Base-by-base conservation (phyloP, 2,113 vertebrate genomes). In the Campylomormyrus tamandua region DNA sequence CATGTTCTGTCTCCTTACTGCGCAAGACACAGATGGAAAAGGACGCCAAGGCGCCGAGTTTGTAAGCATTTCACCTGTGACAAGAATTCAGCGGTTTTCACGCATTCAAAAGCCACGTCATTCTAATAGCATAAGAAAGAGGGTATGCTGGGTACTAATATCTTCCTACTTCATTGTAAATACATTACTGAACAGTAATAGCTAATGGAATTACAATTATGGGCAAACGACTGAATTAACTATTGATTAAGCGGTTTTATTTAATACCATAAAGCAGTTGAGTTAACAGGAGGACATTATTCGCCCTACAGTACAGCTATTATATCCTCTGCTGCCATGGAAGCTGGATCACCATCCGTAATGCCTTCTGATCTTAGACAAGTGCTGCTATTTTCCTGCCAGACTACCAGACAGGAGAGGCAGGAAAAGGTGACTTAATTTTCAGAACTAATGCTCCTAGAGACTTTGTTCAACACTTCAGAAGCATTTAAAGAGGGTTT, bases 1-100 rank as follows among this genome's bases (percentile, higher is more conserved):
- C 94, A 99, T 96, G 92, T 93, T 98, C 92, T 98, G 96, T 86
- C 94, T 97, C 93, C 97, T 97, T 93, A 96, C 98, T 99, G 92
- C 21, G 17, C 24, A 45, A 50, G 27, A 50, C 7, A n/a, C n/a
- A 48, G 24, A n/a, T 3, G 7, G 27, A 21, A 87, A 88, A 45
- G 56, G 27, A 35, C 35, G 24, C 35, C 3, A 9, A 13, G 45
- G 3, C 2, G 9, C 5, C 21, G 11, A 45, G 42, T 48, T 84
- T 83, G 31, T 45, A 9, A 70, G 42, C 39, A 10, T 45, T 17
- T 48, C 7, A 19, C 24, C 35, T 9, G 31, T 77, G 13, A 77
- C 74, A 80, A 5, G 74, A 80, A 19, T 80, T 80, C 35, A 80
- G 15, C 2, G 74, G 74, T 42, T 13, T 11, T 42, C 74, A 80